Conservation (phyloP, 1,140 invertebrate genomes). For the Oedothorax gibbosus region DNA sequence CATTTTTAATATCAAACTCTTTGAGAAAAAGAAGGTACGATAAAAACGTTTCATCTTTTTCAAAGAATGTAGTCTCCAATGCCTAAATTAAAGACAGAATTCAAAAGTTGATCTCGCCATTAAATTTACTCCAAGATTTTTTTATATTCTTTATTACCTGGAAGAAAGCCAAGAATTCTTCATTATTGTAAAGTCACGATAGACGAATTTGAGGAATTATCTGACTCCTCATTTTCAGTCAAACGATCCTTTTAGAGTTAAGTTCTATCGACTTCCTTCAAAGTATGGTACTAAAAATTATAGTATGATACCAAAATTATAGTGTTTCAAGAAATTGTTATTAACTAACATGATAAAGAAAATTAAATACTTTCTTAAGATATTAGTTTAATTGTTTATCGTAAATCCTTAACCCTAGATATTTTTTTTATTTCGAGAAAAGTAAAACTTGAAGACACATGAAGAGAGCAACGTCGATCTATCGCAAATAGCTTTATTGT, state of each 20-base stretch:
- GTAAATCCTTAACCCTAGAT: too few species aligned
- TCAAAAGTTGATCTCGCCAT: conserved; percentile 30
- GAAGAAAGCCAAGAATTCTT: conserved; percentile 49
- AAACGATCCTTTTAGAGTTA: conserved; percentile 5
- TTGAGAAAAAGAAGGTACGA: neutral
- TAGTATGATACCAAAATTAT: too few species aligned
- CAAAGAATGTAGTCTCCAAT: conserved; percentile 29
- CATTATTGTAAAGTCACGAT: conserved; percentile 47
- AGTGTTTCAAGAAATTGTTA: too few species aligned
- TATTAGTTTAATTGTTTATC: too few species aligned
- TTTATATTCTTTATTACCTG: neutral
- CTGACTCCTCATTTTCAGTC: neutral
- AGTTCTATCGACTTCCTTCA: neutral
- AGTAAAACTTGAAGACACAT: too few species aligned
- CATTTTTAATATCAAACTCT: conserved; percentile 29
- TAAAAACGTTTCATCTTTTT: neutral
- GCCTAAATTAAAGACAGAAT: conserved; percentile 36
- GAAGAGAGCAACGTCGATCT: too few species aligned
- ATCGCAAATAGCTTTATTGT: too few species aligned
- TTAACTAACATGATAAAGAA: too few species aligned
- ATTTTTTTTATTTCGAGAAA: too few species aligned
- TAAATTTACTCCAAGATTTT: neutral
- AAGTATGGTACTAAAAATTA: too few species aligned
- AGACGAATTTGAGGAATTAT: conserved; percentile 21
- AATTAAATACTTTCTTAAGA: too few species aligned